Evolutionary conservation across 2,888 invertebrate species (phyloP), one percentile per base, ranked within the genome.

Genomic region (Polyommatus iphigenia): DNA sequence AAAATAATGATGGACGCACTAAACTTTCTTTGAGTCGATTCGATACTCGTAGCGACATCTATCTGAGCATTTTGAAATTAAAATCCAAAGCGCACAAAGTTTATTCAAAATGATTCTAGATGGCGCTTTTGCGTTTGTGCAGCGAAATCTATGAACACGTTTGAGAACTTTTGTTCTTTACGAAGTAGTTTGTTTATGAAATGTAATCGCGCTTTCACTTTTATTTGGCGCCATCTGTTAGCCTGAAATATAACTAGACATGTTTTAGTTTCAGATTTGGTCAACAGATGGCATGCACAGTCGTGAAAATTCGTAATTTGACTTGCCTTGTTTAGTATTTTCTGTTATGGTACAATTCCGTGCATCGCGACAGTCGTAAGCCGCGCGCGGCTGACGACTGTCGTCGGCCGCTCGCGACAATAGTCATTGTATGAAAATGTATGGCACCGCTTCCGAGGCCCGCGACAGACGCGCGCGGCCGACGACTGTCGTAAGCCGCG

Each of bases 1-100:
- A 89, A 92, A 92, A 89, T 91, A 90, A 90, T 91, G 89, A 91
- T 90, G 87, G 86, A 87, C 84, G 84, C 85, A 84, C 57, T 50
- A 83, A 88, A 90, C 90, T 90, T 91, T 91, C 89, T 87, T 88
- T 80, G 81, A 78, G 80, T 82, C 83, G 81, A 77, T 81, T 79
- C 76, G 79, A 32, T 32, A 36, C 41, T 71, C 2, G 80, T 83
- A 82, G 86, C 85, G 92, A 82, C 92, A 89, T 89, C 93, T 92
- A 71, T 77, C 8, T 8, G 20, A 18, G 1, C 76, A 72, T 78
- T 41, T 15, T 62, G 50, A 59, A 18, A 59, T 57, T 67, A 50
- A 24, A 3, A 36, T 7, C 7, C 41, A 67, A 4, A 41, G 18
- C 29, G 13, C 2, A 24, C 4, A 24, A 67, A 24, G 24, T 24